phyloP scores from a whole-genome alignment of 2,888 invertebrate species.

The Drosophila paranaensis region DNA sequence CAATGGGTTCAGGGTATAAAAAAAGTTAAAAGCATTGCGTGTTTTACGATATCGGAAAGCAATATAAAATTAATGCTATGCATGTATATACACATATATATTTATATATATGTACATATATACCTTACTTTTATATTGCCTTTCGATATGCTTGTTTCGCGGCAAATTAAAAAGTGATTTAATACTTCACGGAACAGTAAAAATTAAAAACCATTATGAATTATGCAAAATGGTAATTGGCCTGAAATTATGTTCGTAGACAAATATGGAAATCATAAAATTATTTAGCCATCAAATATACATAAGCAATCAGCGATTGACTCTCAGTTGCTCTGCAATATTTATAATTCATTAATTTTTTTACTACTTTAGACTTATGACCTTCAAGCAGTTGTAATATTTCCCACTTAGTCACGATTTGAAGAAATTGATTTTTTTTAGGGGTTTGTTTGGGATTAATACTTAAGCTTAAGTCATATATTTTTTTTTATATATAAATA shows the following conservation, averaged over 20 bases:
- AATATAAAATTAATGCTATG: not conserved
- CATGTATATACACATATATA: not conserved
- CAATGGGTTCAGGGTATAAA: too few species aligned
- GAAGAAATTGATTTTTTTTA: not conserved
- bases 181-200: not conserved
- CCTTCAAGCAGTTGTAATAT: not conserved
- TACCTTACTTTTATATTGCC: too few species aligned
- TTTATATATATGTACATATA: too few species aligned
- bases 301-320: not conserved
- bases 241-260: not conserved
- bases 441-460: not conserved
- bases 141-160: not conserved
- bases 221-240: slow-evolving; percentile 19
- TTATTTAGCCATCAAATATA: not conserved
- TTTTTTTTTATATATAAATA: not conserved
- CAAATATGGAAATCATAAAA: slow-evolving; percentile 1
- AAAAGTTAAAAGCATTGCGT: not conserved
- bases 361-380: not conserved
- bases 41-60: not conserved
- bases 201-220: slow-evolving; percentile 5
- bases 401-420: not conserved
- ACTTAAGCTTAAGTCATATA: not conserved
- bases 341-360: not conserved
- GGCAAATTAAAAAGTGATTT: slow-evolving; percentile 9
- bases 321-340: slow-evolving; percentile 1